Percentiles rank a stretch among this genome's conserved stretches.
Conservation (phyloP, 1,140 invertebrate species). For the Popillia japonica region DNA sequence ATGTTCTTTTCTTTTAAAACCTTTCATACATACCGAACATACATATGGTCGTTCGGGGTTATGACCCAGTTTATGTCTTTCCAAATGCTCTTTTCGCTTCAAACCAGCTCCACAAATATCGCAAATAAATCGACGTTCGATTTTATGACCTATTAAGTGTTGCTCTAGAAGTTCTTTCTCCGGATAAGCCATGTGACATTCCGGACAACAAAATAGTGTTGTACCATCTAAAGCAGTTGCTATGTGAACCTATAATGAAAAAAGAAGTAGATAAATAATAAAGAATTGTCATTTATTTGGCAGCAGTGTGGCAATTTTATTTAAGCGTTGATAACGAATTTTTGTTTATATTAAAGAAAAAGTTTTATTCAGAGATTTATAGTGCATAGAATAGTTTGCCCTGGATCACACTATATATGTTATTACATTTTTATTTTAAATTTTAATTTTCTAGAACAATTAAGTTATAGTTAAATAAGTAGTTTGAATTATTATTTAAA, state of each 20-base stretch:
- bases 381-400: too few relatives aligned
- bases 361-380: too few relatives aligned
- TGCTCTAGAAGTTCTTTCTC: slow-evolving; percentile 79
- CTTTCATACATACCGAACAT: slow-evolving; percentile 78
- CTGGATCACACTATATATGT: too few relatives aligned
- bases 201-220: slow-evolving; percentile 78
- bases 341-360: too few relatives aligned
- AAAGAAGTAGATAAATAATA: neutral
- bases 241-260: slow-evolving; percentile 66
- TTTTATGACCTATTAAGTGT: slow-evolving; percentile 78
- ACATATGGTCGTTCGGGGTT: slow-evolving; percentile 81
- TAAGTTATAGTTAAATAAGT: too few relatives aligned
- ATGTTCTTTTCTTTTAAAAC: slow-evolving; percentile 83
- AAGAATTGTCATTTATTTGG: too few relatives aligned
- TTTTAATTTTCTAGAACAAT: too few relatives aligned
- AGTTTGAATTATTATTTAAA: too few relatives aligned
- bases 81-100: slow-evolving; percentile 81
- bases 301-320: too few relatives aligned
- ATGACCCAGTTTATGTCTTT: slow-evolving; percentile 80
- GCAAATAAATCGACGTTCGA: slow-evolving; percentile 73
- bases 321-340: too few relatives aligned
- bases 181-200: slow-evolving; percentile 81
- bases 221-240: slow-evolving; percentile 76
- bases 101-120: slow-evolving; percentile 72
- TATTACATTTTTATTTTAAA: too few relatives aligned